Base-by-base conservation (phyloP, 2,113 vertebrate genomes). In the Aramus guarauna region DNA sequence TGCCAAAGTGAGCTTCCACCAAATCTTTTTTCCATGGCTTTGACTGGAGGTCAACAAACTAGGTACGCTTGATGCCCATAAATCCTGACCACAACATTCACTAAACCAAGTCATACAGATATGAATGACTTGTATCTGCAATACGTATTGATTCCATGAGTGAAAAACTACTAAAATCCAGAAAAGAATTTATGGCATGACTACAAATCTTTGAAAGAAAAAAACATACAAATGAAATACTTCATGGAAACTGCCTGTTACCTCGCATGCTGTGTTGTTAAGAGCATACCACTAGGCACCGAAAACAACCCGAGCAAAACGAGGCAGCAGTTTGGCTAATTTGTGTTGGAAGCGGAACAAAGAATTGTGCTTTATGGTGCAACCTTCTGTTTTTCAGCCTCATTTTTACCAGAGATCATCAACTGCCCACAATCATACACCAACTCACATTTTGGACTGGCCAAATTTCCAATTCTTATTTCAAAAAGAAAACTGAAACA, bases 231-330 rank as follows among this genome's bases (percentile, higher is more conserved):
- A 79, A 43, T 24, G 11, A 76, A 78, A 71, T 1, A 12, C 19
- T 24, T 8, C 4, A 26, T 5, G n/a, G 60, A 29, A 77, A 14
- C 17, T 12, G 47, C 50, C 20, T 1, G 8, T 19, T 20, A 20
- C 30, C 18, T 32, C n/a, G 37, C 8, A 1, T 0, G 14, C 78
- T 60, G 48, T 8, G 79, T 13, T 36, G 39, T 20, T 60, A 32
- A 43, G n/a, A 62, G 48, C 32, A 18, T 20, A 50, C 5, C 53
- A 45, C 20, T 0, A 20, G 60, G 32, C 60, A 58, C 9, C 1
- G 6, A n/a, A 52, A 85, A 41, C 45, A 83, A 13, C 1, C 52
- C 52, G 8, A 18, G 55, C 23, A 36, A 45, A 85, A 24, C 1
- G 0, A 77, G 34, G 59, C 55, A n/a, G n/a, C 68, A 20, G 32